These are phyloP conservation scores for Phalacrocorax pelagicus DNA, from an alignment of 2,113 vertebrate genomes.

Conservation along the genomic window DNA sequence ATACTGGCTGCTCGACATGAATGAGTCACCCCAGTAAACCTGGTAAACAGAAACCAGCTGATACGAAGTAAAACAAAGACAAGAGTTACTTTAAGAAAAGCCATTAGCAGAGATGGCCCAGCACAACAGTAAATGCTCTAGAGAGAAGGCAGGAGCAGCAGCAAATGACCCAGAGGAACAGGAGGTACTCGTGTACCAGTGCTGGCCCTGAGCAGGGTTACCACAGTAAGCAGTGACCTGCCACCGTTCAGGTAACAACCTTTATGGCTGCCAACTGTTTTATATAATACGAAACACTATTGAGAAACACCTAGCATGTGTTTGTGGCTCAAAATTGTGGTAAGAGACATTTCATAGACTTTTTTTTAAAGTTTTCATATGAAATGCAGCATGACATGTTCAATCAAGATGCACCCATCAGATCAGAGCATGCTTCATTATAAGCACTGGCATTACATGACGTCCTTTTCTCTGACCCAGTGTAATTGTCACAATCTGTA, in stretches of 20 bases:
- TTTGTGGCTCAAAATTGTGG: background rate
- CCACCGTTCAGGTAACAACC: background rate
- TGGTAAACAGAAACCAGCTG: background rate
- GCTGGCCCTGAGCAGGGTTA: background rate
- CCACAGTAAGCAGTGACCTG: background rate
- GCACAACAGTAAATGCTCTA: background rate
- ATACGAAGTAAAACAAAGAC: background rate
- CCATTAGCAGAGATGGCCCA: background rate
- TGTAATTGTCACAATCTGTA: slow-evolving; percentile 6
- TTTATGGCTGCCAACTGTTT: background rate
- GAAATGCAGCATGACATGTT: background rate
- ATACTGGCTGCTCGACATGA: background rate
- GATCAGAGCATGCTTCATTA: background rate
- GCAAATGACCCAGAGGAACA: background rate
- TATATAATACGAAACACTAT: background rate
- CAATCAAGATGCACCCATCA: background rate
- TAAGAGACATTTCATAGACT: background rate
- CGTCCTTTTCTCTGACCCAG: background rate
- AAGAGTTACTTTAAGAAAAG: background rate
- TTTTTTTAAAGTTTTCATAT: background rate
- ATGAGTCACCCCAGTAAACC: background rate
- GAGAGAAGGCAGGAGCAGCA: background rate
- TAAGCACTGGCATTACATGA: background rate
- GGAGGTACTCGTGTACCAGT: background rate
- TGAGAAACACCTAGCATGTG: background rate